Conservation (phyloP, 2,113 vertebrate species). For the Elephas maximus region DNA sequence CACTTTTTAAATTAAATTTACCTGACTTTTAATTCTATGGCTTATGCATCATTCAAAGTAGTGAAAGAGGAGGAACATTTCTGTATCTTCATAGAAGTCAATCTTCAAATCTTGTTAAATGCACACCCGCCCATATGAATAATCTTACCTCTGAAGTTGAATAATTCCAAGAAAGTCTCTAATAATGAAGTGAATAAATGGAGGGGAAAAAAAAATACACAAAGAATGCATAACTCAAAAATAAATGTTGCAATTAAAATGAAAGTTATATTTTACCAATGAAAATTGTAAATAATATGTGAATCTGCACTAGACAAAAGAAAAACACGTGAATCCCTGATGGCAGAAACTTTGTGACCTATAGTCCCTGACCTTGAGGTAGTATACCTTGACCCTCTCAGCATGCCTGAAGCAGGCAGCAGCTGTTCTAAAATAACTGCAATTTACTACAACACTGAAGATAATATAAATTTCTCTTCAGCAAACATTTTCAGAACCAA, state of each 20-base stretch:
- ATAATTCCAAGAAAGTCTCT: conserved; percentile 22
- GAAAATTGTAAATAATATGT: conserved; percentile 73
- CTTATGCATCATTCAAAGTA: neutral
- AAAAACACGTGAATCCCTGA: conserved; percentile 74
- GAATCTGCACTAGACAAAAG: conserved; percentile 62
- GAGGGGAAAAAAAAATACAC: neutral
- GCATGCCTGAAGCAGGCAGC: conserved; percentile 82
- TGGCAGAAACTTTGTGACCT: conserved; percentile 77
- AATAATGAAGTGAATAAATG: conserved; percentile 32
- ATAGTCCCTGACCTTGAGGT: conserved; percentile 71
- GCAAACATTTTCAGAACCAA: conserved; percentile 81
- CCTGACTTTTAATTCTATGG: neutral
- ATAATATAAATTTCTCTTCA: conserved; percentile 85
- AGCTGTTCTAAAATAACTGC: conserved; percentile 87
- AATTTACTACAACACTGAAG: conserved; percentile 87
- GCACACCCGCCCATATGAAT: neutral
- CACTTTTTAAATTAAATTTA: neutral
- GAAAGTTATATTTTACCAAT: conserved; percentile 59
- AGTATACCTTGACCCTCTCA: conserved; percentile 81
- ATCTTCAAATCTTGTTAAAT: neutral
- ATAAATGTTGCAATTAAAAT: conserved; percentile 65
- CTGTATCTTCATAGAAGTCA: neutral
- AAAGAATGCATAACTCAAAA: conserved; percentile 53
- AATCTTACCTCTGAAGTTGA: conserved; percentile 35
- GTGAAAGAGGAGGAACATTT: neutral